Base-by-base conservation (phyloP, 2,113 vertebrate genomes). In the Crocuta crocuta region DNA sequence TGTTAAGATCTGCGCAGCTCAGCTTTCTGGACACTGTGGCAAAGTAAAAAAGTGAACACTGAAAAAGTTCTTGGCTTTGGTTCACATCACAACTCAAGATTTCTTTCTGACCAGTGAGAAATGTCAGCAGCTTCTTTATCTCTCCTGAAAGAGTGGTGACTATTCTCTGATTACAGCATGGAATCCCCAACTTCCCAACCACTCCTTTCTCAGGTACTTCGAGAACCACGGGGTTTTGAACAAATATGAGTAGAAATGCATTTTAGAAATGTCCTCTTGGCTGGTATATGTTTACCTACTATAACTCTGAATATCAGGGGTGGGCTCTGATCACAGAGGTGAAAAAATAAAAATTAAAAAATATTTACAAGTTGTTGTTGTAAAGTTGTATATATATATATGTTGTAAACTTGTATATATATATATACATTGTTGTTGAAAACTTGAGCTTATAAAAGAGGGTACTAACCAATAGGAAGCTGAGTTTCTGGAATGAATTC, bases 1-100 rank as follows among this genome's bases (percentile, higher is more conserved):
- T 87, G 16, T 87, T 96, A 73, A 94, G 31, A 97, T 93, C 79
- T 96, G 58, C 71, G n/a, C n/a, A 48, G 53, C 65, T 93, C 65
- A 96, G 70, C 74, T 88, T 53, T 95, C 55, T 1, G 90, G 87
- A 81, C 15, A 35, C 26, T 28, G 11, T 73, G 35, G n/a, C 43
- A 68, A 83, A 95, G 31, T 70, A 7, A 78, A 48, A 78, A 78
- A 78, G 74, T 48, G 74, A 78, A 48, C 74, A 48, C 58, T 85
- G 48, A 87, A 43, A 92, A 86, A 92, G 35, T 66, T 71, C 31
- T 83, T 79, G 81, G 23, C 71, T 63, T 96, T 91, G 74, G 68
- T 21, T 43, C 2, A 89, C 61, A 76, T 89, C 48, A 65, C 3
- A 70, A n/a, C 19, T 50, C 11, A 90, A 89, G 43, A 35, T 43